These are phyloP conservation scores for Leistus spinibarbis DNA, from an alignment of 2,888 invertebrate species.

Conservation along the genomic window DNA sequence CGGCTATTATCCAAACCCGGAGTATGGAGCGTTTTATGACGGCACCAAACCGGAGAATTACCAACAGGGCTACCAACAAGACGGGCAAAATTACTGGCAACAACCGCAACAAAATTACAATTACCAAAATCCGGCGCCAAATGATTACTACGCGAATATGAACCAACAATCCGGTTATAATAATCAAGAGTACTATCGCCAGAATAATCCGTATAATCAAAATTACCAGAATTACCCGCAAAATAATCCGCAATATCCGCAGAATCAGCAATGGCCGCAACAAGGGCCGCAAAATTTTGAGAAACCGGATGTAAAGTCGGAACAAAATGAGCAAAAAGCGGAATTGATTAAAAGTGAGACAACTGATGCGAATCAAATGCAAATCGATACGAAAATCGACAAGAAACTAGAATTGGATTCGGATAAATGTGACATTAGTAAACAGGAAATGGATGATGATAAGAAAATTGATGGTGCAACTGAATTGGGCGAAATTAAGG, in stretches of 20 bases:
- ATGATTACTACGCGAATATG: constrained; percentile 10
- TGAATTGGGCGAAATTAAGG: constrained; percentile 52
- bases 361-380: neutral
- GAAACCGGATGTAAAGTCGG: constrained; percentile 40
- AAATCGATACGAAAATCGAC: constrained; percentile 11
- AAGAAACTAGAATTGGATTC: constrained; percentile 26
- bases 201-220: constrained; percentile 33
- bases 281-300: constrained; percentile 26
- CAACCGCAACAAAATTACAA: constrained; percentile 54
- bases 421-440: constrained; percentile 51
- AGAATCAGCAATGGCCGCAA: constrained; percentile 22
- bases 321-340: neutral
- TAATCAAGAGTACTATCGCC: constrained; percentile 37
- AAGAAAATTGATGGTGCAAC: constrained; percentile 56
- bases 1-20: constrained; percentile 30
- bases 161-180: constrained; percentile 32
- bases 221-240: constrained; percentile 25
- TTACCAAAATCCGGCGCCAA: constrained; percentile 27
- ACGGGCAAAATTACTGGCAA: constrained; percentile 48
- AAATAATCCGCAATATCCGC: constrained; percentile 11
- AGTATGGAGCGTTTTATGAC: constrained; percentile 49
- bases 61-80: constrained; percentile 47
- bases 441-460: constrained; percentile 52
- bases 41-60: constrained; percentile 56
- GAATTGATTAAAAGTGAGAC: neutral